Conservation (phyloP, 1,140 invertebrate genomes). For the Ridgeia piscesae region DNA sequence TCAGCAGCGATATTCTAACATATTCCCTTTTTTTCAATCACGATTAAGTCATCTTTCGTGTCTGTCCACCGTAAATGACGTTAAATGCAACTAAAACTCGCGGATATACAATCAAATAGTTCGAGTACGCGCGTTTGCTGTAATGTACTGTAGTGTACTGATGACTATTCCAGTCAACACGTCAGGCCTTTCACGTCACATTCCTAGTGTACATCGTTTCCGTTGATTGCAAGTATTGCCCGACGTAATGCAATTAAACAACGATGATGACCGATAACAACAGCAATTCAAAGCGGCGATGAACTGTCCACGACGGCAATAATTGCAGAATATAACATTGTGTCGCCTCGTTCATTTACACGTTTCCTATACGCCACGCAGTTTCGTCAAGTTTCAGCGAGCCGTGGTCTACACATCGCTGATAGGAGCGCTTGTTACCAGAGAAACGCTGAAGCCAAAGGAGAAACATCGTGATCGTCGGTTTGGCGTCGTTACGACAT, state of each 20-base stretch:
- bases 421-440: neutral
- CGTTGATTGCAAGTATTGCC: neutral
- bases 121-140: neutral
- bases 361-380: no score
- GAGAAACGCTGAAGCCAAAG: neutral
- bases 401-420: neutral
- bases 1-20: neutral
- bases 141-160: no score
- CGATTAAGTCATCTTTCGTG: neutral
- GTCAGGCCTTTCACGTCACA: neutral
- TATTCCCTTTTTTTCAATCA: neutral
- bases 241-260: neutral
- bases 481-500: neutral
- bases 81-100: neutral
- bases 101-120: neutral
- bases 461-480: neutral
- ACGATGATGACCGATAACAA: neutral
- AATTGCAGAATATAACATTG: neutral
- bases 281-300: neutral
- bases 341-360: no score
- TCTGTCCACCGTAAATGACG: neutral
- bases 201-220: neutral
- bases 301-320: neutral
- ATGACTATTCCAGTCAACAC: neutral
- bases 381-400: neutral